Conservation (phyloP, 2,113 vertebrate genomes). For the Felis catus region DNA sequence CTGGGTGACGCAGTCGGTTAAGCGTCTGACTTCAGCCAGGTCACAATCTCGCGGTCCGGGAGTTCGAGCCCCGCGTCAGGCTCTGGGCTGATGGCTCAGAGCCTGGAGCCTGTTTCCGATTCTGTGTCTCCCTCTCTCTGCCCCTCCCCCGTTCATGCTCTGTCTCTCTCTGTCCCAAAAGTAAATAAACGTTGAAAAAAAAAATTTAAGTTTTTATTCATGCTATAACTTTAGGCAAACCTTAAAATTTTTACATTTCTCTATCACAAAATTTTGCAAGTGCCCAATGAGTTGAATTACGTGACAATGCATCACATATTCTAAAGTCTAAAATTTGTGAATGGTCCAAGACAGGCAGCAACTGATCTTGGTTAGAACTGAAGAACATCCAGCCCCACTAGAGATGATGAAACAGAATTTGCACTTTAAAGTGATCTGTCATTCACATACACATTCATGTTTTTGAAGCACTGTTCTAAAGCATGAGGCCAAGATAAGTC, state of each 20-base stretch:
- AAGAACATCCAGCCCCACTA: background rate
- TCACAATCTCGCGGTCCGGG: too few species aligned
- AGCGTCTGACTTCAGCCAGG: too few species aligned
- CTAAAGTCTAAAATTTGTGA: background rate
- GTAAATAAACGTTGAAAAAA: too few species aligned
- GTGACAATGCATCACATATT: background rate
- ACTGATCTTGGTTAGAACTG: background rate
- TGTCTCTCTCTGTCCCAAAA: too few species aligned
- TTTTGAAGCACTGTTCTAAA: background rate
- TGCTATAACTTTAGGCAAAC: background rate
- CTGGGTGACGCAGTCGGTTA: too few species aligned
- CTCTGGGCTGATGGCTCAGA: too few species aligned
- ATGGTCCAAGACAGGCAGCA: background rate
- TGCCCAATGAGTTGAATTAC: background rate
- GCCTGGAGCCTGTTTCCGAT: too few species aligned
- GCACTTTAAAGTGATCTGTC: background rate
- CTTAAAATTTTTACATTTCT: background rate
- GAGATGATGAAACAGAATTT: background rate
- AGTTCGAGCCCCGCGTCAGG: too few species aligned
- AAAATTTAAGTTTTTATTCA: background rate
- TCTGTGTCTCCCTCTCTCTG: too few species aligned
- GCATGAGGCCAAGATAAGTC: background rate
- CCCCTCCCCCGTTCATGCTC: too few species aligned
- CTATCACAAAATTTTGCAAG: background rate
- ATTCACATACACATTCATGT: background rate